Conservation (phyloP, 1,140 invertebrate species). For the Drosophila rufa region DNA sequence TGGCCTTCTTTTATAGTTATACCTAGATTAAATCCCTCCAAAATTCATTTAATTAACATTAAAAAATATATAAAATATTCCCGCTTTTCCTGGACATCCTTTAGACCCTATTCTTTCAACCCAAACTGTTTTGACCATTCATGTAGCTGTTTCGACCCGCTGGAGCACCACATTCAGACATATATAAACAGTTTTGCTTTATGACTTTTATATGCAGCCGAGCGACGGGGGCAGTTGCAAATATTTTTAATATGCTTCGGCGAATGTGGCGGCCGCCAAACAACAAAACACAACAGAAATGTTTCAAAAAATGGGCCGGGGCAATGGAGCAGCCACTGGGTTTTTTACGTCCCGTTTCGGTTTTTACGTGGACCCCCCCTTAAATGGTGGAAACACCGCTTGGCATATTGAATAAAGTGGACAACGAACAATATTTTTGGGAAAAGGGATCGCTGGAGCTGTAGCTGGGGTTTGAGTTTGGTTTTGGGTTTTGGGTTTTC, state of each 20-base stretch:
- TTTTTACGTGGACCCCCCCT: slow-evolving; percentile 52
- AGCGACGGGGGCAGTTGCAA: slow-evolving; percentile 53
- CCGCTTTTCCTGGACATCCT: no score
- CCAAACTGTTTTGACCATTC: neutral
- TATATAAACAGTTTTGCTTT: slow-evolving; percentile 79
- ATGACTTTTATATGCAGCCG: slow-evolving; percentile 76
- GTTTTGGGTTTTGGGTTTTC: slow-evolving; percentile 1
- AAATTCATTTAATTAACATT: neutral
- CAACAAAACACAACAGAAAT: slow-evolving; percentile 43
- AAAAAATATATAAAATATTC: neutral
- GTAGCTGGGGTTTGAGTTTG: neutral
- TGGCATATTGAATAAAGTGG: slow-evolving; percentile 68
- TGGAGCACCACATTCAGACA: slow-evolving; percentile 37
- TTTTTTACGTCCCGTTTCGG: slow-evolving; percentile 45
- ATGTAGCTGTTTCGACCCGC: slow-evolving; percentile 4
- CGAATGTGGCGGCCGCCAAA: slow-evolving; percentile 33
- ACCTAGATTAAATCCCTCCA: neutral
- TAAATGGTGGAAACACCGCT: slow-evolving; percentile 46
- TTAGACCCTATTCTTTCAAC: neutral
- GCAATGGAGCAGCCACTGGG: slow-evolving; percentile 32
- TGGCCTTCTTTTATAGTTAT: no score
- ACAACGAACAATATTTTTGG: slow-evolving; percentile 57
- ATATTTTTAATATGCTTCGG: slow-evolving; percentile 79
- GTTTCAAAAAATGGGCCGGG: slow-evolving; percentile 35
- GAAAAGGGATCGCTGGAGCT: slow-evolving; percentile 10